These are phyloP conservation scores for Hymenochirus boettgeri DNA, from an alignment of 2,113 vertebrate species.

Conservation along the genomic window DNA sequence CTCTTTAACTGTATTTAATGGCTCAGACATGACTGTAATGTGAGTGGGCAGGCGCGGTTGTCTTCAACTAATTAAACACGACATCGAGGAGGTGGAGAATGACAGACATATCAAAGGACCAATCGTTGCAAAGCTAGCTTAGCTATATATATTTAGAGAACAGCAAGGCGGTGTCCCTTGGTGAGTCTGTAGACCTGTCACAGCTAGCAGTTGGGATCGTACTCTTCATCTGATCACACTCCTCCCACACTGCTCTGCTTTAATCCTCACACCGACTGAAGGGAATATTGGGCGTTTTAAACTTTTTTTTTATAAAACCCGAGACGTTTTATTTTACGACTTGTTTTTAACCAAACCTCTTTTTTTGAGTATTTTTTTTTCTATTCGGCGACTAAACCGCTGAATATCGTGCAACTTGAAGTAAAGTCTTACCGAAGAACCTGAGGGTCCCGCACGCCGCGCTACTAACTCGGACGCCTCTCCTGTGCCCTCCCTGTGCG, in stretches of 20 bases:
- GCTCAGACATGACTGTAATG: too few species aligned
- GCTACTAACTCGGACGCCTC: too few species aligned
- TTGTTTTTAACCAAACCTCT: too few species aligned
- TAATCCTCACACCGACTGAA: neutral
- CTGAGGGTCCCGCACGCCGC: too few species aligned
- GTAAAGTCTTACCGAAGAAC: too few species aligned
- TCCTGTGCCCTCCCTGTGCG: slow-evolving; percentile 26
- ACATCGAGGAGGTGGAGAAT: neutral
- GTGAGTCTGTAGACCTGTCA: slow-evolving; percentile 22
- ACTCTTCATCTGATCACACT: neutral
- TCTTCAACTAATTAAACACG: neutral
- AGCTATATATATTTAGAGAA: slow-evolving; percentile 1
- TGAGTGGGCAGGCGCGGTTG: too few species aligned
- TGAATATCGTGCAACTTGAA: too few species aligned
- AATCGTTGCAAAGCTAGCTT: accelerated
- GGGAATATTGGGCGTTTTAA: neutral
- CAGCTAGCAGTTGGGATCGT: neutral
- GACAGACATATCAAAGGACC: neutral
- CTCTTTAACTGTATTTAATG: too few species aligned
- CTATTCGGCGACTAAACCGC: too few species aligned
- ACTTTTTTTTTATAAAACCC: too few species aligned
- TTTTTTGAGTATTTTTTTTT: neutral
- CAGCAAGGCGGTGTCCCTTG: neutral
- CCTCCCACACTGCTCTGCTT: neutral
- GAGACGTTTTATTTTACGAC: too few species aligned